Conservation (phyloP, 1,140 invertebrate genomes). For the Heliothis subflexa region DNA sequence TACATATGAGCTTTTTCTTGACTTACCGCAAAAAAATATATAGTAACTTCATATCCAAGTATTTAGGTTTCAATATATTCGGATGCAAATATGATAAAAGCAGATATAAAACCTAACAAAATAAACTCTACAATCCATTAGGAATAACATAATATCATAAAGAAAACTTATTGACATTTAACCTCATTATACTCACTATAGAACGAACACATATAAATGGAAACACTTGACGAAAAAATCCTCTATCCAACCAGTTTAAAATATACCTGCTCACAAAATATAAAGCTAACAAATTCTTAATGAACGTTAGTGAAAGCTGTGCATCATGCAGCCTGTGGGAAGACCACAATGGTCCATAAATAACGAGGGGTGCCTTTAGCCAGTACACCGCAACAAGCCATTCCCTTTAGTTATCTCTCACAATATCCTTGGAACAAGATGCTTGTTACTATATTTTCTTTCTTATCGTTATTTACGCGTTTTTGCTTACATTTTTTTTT, state of each 20-base stretch:
- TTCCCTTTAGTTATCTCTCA: slow-evolving; percentile 22
- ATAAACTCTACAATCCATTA: background rate
- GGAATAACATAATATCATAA: background rate
- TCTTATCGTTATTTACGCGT: background rate
- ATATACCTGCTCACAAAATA: background rate
- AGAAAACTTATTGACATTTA: no score
- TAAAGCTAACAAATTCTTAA: background rate
- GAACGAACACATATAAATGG: background rate
- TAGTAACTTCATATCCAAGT: no score
- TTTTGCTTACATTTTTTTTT: background rate
- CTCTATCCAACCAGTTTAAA: background rate
- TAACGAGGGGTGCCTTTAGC: background rate
- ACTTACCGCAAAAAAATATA: no score
- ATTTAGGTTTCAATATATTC: no score
- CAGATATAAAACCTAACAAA: no score
- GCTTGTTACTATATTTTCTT: background rate
- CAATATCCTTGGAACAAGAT: slow-evolving; percentile 1
- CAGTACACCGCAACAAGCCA: slow-evolving; percentile 9
- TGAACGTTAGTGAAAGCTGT: background rate
- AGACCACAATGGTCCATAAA: slow-evolving; percentile 29
- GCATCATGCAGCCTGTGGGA: background rate
- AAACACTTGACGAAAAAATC: background rate
- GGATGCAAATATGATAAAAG: no score
- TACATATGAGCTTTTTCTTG: no score
- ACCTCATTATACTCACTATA: no score